Evolutionary conservation across 92 coral and sea anemone genomes (phyloP).

Genomic region (Bergia puertoricense): DNA sequence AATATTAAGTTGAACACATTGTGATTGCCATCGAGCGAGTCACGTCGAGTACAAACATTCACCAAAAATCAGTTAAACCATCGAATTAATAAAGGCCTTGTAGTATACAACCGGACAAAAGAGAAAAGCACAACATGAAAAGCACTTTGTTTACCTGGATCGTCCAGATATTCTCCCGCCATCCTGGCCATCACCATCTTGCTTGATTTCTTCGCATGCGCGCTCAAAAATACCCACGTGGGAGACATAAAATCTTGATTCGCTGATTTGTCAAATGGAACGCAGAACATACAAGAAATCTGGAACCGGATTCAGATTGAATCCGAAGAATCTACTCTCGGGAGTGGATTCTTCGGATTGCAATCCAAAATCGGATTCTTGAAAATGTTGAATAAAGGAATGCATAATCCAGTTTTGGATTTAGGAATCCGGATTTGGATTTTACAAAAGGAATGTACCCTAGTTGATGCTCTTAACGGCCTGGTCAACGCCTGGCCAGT

Average conservation of each 20-base stretch:
- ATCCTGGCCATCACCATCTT: slow-evolving; percentile 8
- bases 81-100: slow-evolving; percentile 21
- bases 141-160: slow-evolving; percentile 16
- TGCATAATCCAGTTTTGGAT: neutral
- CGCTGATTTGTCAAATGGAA: neutral
- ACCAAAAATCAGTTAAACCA: slow-evolving; percentile 22
- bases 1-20: slow-evolving; percentile 11
- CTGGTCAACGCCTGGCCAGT: too few species aligned
- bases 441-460: neutral
- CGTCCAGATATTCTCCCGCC: slow-evolving; percentile 10
- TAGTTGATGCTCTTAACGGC: too few species aligned
- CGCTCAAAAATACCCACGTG: neutral
- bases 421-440: neutral
- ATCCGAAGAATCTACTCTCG: neutral
- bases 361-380: neutral
- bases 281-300: neutral
- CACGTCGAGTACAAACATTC: slow-evolving; percentile 2
- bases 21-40: neutral
- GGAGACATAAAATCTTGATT: neutral
- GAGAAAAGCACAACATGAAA: slow-evolving; percentile 12
- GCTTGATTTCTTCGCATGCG: slow-evolving; percentile 5
- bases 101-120: slow-evolving; percentile 15
- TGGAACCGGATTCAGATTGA: neutral
- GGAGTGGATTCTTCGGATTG: neutral
- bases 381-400: neutral